Evolutionary conservation across 2,113 vertebrate genomes (phyloP).

Genomic region (Sigmodon hispidus): DNA sequence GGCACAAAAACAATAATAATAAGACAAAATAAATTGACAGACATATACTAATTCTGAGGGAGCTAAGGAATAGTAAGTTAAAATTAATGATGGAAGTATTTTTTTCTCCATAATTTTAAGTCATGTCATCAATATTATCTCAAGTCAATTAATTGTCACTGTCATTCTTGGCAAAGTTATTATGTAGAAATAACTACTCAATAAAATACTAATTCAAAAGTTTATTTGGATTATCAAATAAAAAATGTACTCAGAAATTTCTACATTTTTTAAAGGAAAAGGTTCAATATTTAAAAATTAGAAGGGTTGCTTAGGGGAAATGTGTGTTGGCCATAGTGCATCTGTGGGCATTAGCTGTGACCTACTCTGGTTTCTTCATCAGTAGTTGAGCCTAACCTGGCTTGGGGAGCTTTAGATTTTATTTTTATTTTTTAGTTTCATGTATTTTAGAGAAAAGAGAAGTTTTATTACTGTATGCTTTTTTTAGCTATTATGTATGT

Average conservation of each 20-base stretch:
- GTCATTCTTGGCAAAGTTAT: background rate
- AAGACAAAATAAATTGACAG: background rate
- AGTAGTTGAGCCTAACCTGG: no score
- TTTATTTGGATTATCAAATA: conserved; percentile 21
- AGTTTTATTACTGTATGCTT: no score
- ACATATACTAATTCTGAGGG: background rate
- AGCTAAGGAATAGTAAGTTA: background rate
- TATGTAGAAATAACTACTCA: background rate
- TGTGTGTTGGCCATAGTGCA: no score
- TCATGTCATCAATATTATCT: background rate
- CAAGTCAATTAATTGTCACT: background rate
- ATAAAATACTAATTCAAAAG: background rate
- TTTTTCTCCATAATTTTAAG: background rate
- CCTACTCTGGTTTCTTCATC: no score
- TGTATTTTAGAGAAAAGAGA: no score
- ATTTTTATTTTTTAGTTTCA: no score
- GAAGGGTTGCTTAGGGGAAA: no score
- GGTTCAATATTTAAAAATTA: conserved; percentile 36
- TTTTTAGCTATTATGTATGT: no score
- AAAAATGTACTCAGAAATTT: background rate
- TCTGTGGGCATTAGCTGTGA: no score
- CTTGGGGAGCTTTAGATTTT: no score
- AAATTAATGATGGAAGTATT: background rate
- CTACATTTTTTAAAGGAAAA: background rate
- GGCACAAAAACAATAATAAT: background rate